These are phyloP conservation scores for Sinodicranocentrus sp. DNA, from an alignment of 2,888 invertebrate genomes.

Conservation along the genomic window DNA sequence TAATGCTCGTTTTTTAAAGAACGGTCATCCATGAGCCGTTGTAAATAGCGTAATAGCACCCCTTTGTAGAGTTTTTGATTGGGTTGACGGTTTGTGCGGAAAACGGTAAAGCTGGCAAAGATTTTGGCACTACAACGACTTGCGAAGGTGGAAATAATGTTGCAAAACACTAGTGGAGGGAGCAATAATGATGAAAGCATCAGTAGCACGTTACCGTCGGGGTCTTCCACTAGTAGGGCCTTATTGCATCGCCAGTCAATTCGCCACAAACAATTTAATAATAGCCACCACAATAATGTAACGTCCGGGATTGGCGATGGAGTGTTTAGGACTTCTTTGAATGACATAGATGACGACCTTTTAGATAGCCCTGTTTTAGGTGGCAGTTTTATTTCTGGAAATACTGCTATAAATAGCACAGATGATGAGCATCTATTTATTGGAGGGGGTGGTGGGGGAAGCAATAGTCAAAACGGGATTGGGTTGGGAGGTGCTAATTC, in stretches of 20 bases:
- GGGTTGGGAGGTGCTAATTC: conserved; percentile 28
- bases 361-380: conserved; percentile 19
- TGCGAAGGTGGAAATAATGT: conserved; percentile 33
- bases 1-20: no score
- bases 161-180: conserved; percentile 27
- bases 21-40: no score
- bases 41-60: no score
- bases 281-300: neutral
- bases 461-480: conserved; percentile 50
- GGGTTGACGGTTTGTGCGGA: no score
- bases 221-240: conserved; percentile 55
- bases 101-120: conserved; percentile 9
- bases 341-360: conserved; percentile 45
- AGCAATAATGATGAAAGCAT: conserved; percentile 5
- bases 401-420: conserved; percentile 38
- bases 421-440: conserved; percentile 59
- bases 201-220: neutral
- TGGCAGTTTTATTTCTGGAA: conserved; percentile 19
- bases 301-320: neutral
- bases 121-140: neutral
- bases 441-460: conserved; percentile 28
- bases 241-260: conserved; percentile 46
- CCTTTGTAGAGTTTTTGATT: no score
- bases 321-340: conserved; percentile 26
- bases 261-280: conserved; percentile 5